Evolutionary conservation across 2,113 vertebrate species (phyloP), one percentile per base, ranked within the genome.

Genomic region (Dolichotis patagonum): DNA sequence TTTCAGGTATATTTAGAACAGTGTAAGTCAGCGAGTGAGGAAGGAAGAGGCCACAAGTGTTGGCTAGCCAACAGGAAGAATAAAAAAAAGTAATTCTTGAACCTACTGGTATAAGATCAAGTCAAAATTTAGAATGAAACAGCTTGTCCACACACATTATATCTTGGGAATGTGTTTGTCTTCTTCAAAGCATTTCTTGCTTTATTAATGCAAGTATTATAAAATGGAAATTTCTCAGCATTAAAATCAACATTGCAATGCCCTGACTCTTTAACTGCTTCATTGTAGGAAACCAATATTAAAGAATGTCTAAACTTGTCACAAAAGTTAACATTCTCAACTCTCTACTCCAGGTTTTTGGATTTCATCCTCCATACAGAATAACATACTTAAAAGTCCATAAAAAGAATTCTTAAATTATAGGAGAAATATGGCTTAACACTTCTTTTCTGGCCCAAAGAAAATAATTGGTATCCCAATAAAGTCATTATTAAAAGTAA

Each of bases 401-500:
- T 10, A 62, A 97, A 97, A 97, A 69, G 10, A 81, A 94, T 75
- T 92, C 91, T 98, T 98, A 98, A 96, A 98, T 98, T 98, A 97
- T 83, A 96, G 91, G 87, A 97, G 96, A 98, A 98, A 98, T 84
- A 97, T 87, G 88, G 75, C 94, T 98, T 97, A 98, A 97, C 96
- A 98, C 92, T 60, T 98, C 96, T 97, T 56, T 38, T 95, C 90
- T 96, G 89, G 93, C 96, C 98, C 98, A 98, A 98, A 97, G 96
- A 97, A 98, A 98, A 98, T 95, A 98, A 97, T 95, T 95, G 90
- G 52, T 95, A 98, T 98, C 90, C 96, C 92, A 98, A 93, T 98
- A 98, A 98, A 98, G 96, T 98, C 96, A 98, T 98, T 98, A 98
- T 98, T 98, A 98, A 98, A 97, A 98, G 97, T 97, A 98, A 98